These are phyloP conservation scores for Pelmatolapia mariae DNA, from an alignment of 2,113 vertebrate genomes.

Conservation along the genomic window DNA sequence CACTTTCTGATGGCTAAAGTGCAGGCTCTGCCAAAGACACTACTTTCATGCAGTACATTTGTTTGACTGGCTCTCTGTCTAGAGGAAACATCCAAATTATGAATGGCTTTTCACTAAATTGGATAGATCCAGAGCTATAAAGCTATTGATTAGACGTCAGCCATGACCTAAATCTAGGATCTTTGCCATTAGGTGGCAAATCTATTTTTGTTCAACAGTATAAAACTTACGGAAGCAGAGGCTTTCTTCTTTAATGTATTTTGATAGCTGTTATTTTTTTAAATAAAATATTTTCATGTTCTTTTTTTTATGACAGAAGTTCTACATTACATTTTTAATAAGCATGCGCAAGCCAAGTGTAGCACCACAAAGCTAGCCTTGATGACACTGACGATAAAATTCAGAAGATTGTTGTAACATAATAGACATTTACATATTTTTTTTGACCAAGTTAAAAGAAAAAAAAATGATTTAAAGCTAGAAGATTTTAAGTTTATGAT, in stretches of 20 bases:
- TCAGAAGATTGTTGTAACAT: not conserved
- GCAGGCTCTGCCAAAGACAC: not conserved
- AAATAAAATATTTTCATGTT: not conserved
- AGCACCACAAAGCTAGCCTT: not conserved
- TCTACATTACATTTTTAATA: not conserved
- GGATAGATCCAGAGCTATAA: not conserved
- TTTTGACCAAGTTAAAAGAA: not conserved
- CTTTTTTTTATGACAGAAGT: not conserved
- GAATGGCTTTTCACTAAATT: not conserved
- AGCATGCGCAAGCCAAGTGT: not conserved
- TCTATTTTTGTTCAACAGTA: not conserved
- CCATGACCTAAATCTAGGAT: not conserved
- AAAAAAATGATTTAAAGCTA: not conserved
- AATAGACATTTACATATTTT: not conserved
- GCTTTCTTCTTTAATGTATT: not conserved
- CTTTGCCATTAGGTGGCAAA: not conserved
- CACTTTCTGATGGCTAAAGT: not conserved
- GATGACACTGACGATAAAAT: not conserved
- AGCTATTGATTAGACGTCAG: not conserved
- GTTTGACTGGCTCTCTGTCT: not conserved
- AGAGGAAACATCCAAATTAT: not conserved
- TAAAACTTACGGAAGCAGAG: not conserved
- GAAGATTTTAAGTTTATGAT: not conserved
- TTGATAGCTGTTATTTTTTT: not conserved
- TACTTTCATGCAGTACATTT: not conserved